Base-by-base conservation (phyloP, 1,140 invertebrate species). In the Drosophila punjabiensis region DNA sequence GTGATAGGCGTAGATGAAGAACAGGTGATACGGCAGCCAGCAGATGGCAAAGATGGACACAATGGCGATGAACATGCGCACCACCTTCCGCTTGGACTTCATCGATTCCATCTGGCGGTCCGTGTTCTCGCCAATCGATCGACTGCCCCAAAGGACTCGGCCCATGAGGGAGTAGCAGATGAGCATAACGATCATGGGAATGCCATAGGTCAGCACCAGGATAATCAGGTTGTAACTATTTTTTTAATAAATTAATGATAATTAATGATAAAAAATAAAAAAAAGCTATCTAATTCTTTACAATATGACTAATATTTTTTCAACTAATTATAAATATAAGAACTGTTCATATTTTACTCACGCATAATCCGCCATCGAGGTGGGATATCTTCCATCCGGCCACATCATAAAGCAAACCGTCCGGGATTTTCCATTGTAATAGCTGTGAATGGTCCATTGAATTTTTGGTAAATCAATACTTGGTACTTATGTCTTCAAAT, bases 141-240 rank as follows among this genome's bases (percentile, higher is more conserved):
- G 94, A 18, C 97, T 97, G 6, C 97, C 97, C 91, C 91, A 92
- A 1, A 97, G 94, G 9, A 96, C 96, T 28, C 94, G 94, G 0
- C 96, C 97, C 95, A 99, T 98, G 0, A 96, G 94, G 0, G 96
- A 95, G 92, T 99, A 99, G 82, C 98, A 98, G 32, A 97, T 95
- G 4, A 96, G 95, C 96, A 99, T 98, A 0, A 97, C 96, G 41
- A 96, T 91, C 95, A 99, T 96, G 11, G 98, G 98, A 60, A 98
- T 94, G n/a, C 98, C 94, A 90, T 99, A 99, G 9, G 98, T 98
- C 20, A 98, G 94, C 5, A 97, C 94, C 76, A 98, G 95, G 89
- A 99, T 96, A 16, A 98, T 91, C 20, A 98, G 94, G 93, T 98
- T 98, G 93, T 99, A 99, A 71, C 98, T 99, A n/a, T n/a, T n/a